Evolutionary conservation across 23 tunicate genomes (phyloP).

Genomic region (Trididemnum nubilum): DNA sequence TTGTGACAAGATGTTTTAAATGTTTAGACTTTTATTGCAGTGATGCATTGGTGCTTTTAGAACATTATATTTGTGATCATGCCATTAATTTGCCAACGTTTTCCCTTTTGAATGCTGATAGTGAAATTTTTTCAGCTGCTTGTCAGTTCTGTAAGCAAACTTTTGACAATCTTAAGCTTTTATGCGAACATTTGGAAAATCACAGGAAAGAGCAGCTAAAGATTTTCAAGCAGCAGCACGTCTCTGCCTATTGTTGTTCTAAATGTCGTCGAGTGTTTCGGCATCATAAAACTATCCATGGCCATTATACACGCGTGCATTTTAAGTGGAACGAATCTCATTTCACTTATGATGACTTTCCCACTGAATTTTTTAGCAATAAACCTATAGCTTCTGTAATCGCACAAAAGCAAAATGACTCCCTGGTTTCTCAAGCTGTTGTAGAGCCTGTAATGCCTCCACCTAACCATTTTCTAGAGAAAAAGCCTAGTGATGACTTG

Average conservation of each 20-base stretch:
- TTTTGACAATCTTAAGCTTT: not conserved
- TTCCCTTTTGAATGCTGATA: not conserved
- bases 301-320: conserved; percentile 44
- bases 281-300: conserved; percentile 14
- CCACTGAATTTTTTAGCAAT: conserved; percentile 10
- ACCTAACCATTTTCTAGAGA: no score
- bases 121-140: not conserved
- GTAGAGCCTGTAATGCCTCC: no score
- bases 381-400: not conserved
- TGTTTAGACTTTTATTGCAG: conserved; percentile 5
- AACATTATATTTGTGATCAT: conserved; percentile 5
- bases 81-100: not conserved
- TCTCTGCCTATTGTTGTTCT: conserved; percentile 39
- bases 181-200: conserved; percentile 11
- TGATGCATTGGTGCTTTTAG: not conserved
- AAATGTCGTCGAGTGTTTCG: conserved; percentile 47
- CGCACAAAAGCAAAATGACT: not conserved
- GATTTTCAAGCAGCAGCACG: not conserved
- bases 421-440: no score
- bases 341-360: conserved; percentile 31
- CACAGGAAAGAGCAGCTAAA: not conserved
- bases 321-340: conserved; percentile 37
- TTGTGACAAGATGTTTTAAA: not conserved
- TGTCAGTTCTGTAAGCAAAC: not conserved
- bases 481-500: no score